Percentiles rank a stretch among this genome's conserved stretches.
These are phyloP conservation scores for Coenonympha glycerion DNA, from an alignment of 2,888 invertebrate genomes.

Conservation along the genomic window DNA sequence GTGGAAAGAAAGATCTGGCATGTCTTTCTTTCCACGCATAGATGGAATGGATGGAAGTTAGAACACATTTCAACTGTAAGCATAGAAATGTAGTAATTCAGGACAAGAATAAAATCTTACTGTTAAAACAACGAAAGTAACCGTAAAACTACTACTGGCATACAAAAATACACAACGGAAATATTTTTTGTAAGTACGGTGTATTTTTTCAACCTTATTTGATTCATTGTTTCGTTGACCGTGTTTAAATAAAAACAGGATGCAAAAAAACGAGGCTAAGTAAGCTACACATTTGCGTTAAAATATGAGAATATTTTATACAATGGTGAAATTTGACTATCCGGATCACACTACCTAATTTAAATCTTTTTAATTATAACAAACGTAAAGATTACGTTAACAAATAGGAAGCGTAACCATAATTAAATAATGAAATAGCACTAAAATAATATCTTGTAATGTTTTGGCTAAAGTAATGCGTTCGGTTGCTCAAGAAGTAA, in stretches of 20 bases:
- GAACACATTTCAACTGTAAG: no score
- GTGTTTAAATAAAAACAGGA: slow-evolving; percentile 13
- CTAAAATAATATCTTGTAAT: not conserved
- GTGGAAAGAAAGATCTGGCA: no score
- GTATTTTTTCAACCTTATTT: slow-evolving; percentile 4
- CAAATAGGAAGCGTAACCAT: not conserved
- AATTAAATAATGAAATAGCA: not conserved
- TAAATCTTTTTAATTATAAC: not conserved
- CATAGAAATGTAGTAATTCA: no score
- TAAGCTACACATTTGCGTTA: not conserved
- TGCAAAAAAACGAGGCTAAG: slow-evolving; percentile 17
- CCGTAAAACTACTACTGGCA: not conserved
- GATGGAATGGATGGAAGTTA: no score
- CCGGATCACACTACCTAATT: slow-evolving; percentile 5
- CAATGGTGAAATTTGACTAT: slow-evolving; percentile 14
- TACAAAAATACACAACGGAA: not conserved
- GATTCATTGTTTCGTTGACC: slow-evolving; percentile 8
- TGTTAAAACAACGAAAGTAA: not conserved
- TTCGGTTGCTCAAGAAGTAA: no score
- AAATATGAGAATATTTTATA: slow-evolving; percentile 18
- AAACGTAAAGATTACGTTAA: no score
- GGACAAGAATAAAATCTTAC: no score
- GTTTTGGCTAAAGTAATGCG: no score
- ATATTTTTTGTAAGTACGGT: not conserved
- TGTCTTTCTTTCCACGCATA: no score